Conservation (phyloP, 2,888 invertebrate species). For the Plemyria rubiginata region DNA sequence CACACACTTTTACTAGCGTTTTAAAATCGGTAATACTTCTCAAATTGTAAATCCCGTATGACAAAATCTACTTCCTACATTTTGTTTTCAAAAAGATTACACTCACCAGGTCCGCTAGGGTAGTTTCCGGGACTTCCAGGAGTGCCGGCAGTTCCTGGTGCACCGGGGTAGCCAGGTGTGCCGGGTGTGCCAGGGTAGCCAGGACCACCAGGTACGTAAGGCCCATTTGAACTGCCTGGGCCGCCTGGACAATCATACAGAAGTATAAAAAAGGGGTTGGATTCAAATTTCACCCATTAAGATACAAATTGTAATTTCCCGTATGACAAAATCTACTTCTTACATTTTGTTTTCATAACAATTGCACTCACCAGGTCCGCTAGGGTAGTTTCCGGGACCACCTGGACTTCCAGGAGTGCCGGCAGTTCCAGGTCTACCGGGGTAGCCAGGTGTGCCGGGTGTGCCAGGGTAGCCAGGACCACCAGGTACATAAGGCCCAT, state of each 20-base stretch:
- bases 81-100: background rate
- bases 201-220: conserved; percentile 42
- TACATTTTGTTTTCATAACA: background rate
- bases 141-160: conserved; percentile 10
- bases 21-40: too few relatives aligned
- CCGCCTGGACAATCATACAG: conserved; percentile 19
- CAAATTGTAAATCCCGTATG: too few relatives aligned
- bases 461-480: conserved; percentile 43
- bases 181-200: conserved; percentile 37
- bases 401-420: conserved; percentile 9
- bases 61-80: too few relatives aligned
- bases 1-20: too few relatives aligned
- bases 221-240: conserved; percentile 29
- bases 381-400: conserved; percentile 47
- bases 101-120: background rate
- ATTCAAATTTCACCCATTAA: too few relatives aligned
- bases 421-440: conserved; percentile 19
- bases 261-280: too few relatives aligned
- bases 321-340: too few relatives aligned
- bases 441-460: conserved; percentile 25
- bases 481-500: conserved; percentile 39
- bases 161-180: conserved; percentile 22
- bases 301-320: too few relatives aligned
- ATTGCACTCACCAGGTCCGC: background rate
- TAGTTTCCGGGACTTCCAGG: conserved; percentile 8